These are phyloP conservation scores for Callimorpha dominula DNA, from an alignment of 2,888 invertebrate genomes.

Conservation along the genomic window DNA sequence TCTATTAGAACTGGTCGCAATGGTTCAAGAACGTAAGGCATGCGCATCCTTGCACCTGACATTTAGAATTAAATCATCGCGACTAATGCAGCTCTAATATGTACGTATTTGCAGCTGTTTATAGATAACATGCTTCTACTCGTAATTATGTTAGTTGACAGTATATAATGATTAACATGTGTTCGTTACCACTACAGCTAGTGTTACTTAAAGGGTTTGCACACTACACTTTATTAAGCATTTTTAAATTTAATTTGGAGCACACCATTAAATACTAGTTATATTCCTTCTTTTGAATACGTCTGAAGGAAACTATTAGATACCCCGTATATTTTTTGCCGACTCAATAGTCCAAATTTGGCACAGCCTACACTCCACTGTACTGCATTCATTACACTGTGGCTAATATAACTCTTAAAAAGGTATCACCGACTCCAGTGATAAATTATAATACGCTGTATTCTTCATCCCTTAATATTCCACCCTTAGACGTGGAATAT, in stretches of 20 bases:
- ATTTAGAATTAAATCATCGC: constrained; percentile 38
- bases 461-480: too few species aligned
- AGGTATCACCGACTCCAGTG: too few species aligned
- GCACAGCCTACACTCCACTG: too few species aligned
- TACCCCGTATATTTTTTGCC: too few species aligned
- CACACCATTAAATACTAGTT: too few species aligned
- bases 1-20: background rate
- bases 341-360: too few species aligned
- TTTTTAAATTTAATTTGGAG: background rate
- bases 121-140: constrained; percentile 19
- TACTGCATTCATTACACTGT: too few species aligned
- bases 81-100: constrained; percentile 20
- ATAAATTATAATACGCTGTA: too few species aligned
- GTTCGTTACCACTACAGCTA: constrained; percentile 16
- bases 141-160: constrained; percentile 38
- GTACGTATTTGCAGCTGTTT: background rate
- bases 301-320: too few species aligned
- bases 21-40: constrained; percentile 6
- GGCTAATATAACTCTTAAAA: too few species aligned
- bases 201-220: background rate
- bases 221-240: background rate
- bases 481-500: too few species aligned
- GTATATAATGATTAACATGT: constrained; percentile 31
- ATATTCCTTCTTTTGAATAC: too few species aligned
- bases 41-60: constrained; percentile 37